A percentile compares a stretch with the other conserved stretches of the same genome.
Conservation (phyloP, 2,113 vertebrate species). For the Oceanodroma tethys region DNA sequence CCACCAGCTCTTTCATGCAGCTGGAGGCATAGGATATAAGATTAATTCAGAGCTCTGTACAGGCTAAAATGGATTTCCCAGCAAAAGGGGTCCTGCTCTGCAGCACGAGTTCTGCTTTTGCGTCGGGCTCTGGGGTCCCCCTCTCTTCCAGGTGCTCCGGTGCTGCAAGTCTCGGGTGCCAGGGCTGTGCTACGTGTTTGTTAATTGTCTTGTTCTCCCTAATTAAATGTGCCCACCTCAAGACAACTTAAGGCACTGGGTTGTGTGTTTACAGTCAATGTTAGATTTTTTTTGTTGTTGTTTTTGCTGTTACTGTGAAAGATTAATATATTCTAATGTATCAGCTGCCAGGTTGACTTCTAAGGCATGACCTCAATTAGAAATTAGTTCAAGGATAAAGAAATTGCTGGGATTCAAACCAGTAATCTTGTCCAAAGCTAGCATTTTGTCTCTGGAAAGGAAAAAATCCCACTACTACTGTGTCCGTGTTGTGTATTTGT, state of each 20-base stretch:
- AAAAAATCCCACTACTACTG: neutral
- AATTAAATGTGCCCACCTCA: neutral
- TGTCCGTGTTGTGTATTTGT: neutral
- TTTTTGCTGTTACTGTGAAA: neutral
- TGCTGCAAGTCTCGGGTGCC: neutral
- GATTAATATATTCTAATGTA: neutral
- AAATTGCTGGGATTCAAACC: neutral
- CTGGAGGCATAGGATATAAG: neutral
- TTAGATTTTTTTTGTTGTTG: neutral
- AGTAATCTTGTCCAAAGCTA: neutral
- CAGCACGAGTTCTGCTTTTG: neutral
- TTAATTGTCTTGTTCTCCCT: neutral
- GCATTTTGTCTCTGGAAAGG: neutral
- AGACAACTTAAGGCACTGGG: neutral
- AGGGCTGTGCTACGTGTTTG: neutral
- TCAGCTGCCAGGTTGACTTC: neutral
- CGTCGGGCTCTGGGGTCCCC: neutral
- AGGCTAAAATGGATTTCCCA: neutral
- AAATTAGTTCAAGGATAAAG: constrained; percentile 46
- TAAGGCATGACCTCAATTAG: neutral
- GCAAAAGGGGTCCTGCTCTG: neutral
- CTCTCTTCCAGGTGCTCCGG: neutral
- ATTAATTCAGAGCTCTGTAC: neutral
- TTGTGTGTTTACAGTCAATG: neutral
- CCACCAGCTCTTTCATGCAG: neutral